These are phyloP conservation scores for Zeus faber DNA, from an alignment of 2,113 vertebrate species.

Conservation along the genomic window DNA sequence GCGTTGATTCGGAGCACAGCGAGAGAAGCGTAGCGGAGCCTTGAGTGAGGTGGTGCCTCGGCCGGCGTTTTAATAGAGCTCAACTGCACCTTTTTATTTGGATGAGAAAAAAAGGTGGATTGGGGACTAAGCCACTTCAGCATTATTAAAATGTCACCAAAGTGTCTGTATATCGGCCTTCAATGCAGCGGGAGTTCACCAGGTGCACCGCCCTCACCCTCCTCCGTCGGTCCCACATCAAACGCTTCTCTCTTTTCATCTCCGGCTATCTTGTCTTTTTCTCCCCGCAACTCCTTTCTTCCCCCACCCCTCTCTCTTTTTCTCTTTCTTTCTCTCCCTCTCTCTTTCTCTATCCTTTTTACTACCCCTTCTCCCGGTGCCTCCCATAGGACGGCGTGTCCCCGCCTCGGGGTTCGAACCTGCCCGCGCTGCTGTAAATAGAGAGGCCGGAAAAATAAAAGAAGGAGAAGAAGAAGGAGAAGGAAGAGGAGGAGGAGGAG, in stretches of 20 bases:
- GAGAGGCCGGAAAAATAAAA: not conserved
- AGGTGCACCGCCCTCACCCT: slow-evolving; percentile 37
- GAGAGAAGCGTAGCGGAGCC: too few relatives aligned
- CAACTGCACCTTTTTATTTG: too few relatives aligned
- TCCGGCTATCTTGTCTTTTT: slow-evolving; percentile 18
- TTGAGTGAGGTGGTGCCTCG: too few relatives aligned
- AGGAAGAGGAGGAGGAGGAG: not conserved
- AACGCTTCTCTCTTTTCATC: slow-evolving; percentile 53
- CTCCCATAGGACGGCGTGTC: slow-evolving; percentile 29
- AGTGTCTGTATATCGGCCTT: not conserved
- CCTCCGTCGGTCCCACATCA: slow-evolving; percentile 60
- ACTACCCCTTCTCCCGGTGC: slow-evolving; percentile 10
- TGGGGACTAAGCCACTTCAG: too few relatives aligned
- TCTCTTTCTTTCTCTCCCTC: slow-evolving; percentile 13
- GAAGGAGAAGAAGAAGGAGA: not conserved
- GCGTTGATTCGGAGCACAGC: too few relatives aligned
- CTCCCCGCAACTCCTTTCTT: too few relatives aligned
- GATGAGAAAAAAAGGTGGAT: too few relatives aligned
- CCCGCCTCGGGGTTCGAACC: slow-evolving; percentile 43
- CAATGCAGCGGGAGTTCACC: slow-evolving; percentile 39
- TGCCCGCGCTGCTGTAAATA: slow-evolving; percentile 39
- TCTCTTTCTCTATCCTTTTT: slow-evolving; percentile 1
- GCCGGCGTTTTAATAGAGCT: too few relatives aligned
- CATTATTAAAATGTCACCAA: too few relatives aligned
- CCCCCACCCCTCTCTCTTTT: slow-evolving; percentile 33